Evolutionary conservation across 2,113 vertebrate genomes (phyloP), one percentile per base, ranked within the genome.

Genomic region (Excalfactoria chinensis): DNA sequence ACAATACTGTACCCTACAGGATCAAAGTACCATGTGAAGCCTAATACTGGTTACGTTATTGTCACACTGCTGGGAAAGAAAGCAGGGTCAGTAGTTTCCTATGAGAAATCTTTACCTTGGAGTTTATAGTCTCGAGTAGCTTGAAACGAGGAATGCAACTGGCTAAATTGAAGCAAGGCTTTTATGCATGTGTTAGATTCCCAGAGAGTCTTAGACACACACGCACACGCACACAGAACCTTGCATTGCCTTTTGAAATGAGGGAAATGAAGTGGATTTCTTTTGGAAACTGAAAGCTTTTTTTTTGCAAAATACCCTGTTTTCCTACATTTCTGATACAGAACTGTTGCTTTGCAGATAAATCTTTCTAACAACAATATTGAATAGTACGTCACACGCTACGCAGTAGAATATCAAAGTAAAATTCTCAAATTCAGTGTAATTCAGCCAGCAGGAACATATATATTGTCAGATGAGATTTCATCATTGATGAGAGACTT

Each of bases 111-210:
- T 91, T 93, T 74, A 16, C 60, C 87, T 91, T 53, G 62, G 51
- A 94, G 64, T 89, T 96, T 94, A 94, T 89, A 91, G 82, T 40
- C 43, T 95, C 72, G 32, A 41, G 46, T 53, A 86, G n/a, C 48
- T 89, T 80, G 79, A 95, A 93, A 95, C 28, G 43, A 92, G 30
- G 75, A 56, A 89, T 91, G 43, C 60, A 74, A 72, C 15, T 10
- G 60, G 44, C 74, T 91, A 71, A 90, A 94, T 40, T 74, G 75
- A 85, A 89, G 59, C 14, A 44, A 56, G 68, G 43, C 43, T 89
- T 89, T 92, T 68, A 60, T 76, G 64, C 64, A 71, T 71, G 64
- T 8, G 71, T 91, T 69, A 80, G 64, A 35, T 43, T 43, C 74
- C 71, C 79, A 46, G 48, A 68, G 46, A 71, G 25, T 60, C 93